These are phyloP conservation scores for Ips nitidus DNA, from an alignment of 1,140 invertebrate species.

Conservation along the genomic window DNA sequence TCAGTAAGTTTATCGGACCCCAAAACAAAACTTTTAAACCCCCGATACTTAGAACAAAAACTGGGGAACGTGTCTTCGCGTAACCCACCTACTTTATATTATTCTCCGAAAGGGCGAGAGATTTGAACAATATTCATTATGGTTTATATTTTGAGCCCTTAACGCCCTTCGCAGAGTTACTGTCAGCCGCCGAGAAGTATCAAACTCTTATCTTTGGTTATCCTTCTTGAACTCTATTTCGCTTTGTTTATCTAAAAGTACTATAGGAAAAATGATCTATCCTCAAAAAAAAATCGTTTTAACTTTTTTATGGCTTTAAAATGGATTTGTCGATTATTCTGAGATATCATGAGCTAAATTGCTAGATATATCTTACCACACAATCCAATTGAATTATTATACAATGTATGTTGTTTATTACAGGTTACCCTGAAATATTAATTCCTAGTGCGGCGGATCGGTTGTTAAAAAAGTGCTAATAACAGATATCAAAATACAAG, in stretches of 20 bases:
- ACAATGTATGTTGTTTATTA: too few species aligned
- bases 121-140: slow-evolving; percentile 37
- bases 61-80: slow-evolving; percentile 32
- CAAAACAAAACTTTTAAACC: slow-evolving; percentile 32
- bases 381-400: too few species aligned
- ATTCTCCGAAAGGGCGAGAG: slow-evolving; percentile 18
- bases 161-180: slow-evolving; percentile 18
- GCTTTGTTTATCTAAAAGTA: slow-evolving; percentile 5
- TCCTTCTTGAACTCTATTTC: slow-evolving; percentile 30
- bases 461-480: too few species aligned
- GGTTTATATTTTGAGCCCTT: slow-evolving; percentile 33
- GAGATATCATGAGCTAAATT: too few species aligned
- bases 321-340: too few species aligned
- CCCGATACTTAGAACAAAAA: slow-evolving; percentile 27
- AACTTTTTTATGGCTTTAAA: too few species aligned
- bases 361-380: too few species aligned
- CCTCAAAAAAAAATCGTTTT: too few species aligned
- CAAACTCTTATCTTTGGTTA: slow-evolving; percentile 24
- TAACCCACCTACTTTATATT: slow-evolving; percentile 36
- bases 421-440: too few species aligned
- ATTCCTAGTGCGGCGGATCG: too few species aligned
- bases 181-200: slow-evolving; percentile 26
- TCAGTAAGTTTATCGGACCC: slow-evolving; percentile 15
- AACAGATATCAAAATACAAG: too few species aligned
- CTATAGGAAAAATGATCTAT: not conserved